phyloP scores from a whole-genome alignment of 2,113 vertebrate genomes.

The Cephalophus harveyi region DNA sequence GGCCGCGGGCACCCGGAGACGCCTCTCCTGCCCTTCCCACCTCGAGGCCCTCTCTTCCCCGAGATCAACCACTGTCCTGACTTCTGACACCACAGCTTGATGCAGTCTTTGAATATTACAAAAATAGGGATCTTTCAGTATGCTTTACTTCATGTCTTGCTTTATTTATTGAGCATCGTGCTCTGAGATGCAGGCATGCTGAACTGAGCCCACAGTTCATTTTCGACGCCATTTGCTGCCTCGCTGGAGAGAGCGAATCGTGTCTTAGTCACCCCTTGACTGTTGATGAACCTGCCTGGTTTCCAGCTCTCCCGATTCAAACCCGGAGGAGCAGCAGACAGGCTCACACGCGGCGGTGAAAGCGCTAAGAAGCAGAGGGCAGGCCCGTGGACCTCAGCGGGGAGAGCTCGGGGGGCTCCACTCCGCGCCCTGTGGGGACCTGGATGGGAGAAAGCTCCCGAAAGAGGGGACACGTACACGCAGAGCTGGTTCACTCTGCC shows the following conservation, averaged over 20 bases:
- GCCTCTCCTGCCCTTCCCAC: not conserved
- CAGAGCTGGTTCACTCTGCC: not conserved
- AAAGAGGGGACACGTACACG: rapidly evolving
- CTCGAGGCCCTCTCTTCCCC: not conserved
- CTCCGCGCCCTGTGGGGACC: not conserved
- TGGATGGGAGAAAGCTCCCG: rapidly evolving
- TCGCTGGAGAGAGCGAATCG: no score
- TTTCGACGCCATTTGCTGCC: not conserved
- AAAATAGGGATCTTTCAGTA: not conserved
- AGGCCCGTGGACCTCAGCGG: rapidly evolving
- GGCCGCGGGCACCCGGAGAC: not conserved
- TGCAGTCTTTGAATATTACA: not conserved
- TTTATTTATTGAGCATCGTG: not conserved
- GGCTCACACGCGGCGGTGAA: not conserved
- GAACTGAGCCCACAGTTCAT: not conserved
- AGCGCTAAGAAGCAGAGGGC: not conserved
- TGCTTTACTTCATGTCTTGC: not conserved
- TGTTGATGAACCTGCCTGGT: not conserved
- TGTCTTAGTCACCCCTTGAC: not conserved
- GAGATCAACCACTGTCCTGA: not conserved
- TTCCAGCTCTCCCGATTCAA: not conserved
- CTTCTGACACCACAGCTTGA: not conserved
- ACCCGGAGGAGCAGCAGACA: not conserved
- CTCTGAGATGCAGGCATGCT: not conserved
- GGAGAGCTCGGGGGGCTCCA: not conserved